These are phyloP conservation scores for Kryphioiulus occultus DNA, from an alignment of 2,888 invertebrate genomes.

Conservation along the genomic window DNA sequence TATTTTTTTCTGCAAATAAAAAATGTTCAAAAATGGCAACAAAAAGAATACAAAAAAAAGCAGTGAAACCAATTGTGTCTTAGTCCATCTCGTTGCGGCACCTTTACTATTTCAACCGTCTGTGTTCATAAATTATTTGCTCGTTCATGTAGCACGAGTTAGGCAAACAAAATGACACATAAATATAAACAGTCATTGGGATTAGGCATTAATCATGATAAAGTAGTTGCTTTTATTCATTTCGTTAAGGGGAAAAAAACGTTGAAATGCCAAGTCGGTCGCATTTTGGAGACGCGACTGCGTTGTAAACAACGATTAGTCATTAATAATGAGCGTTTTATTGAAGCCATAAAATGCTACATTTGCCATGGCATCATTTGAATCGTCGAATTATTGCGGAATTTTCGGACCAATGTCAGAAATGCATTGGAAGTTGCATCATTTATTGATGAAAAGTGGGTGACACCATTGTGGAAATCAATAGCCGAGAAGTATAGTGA, in stretches of 20 bases:
- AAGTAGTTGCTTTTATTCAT: slow-evolving; percentile 34
- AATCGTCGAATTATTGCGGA: background rate
- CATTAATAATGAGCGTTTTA: slow-evolving; percentile 43
- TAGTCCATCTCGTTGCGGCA: slow-evolving; percentile 13
- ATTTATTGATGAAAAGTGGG: background rate
- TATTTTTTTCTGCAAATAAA: background rate
- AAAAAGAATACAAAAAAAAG: background rate
- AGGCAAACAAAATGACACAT: slow-evolving; percentile 46
- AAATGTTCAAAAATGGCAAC: background rate
- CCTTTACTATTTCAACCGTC: background rate
- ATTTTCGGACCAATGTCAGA: background rate
- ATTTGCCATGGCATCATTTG: slow-evolving; percentile 5
- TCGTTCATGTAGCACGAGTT: slow-evolving; percentile 32
- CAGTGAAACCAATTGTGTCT: slow-evolving; percentile 14
- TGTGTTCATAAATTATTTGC: background rate
- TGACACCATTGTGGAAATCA: background rate
- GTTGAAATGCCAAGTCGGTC: background rate
- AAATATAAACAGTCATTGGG: slow-evolving; percentile 43
- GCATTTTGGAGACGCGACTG: slow-evolving; percentile 11
- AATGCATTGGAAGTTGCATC: background rate
- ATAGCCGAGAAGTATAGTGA: background rate
- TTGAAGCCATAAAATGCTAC: slow-evolving; percentile 40
- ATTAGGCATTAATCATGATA: slow-evolving; percentile 43
- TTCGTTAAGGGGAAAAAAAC: background rate
- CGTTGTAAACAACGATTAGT: slow-evolving; percentile 44